A percentile compares a stretch with the other conserved stretches of the same genome.
These are phyloP conservation scores for Rhagium mordax DNA, from an alignment of 2,888 invertebrate species.

Conservation along the genomic window DNA sequence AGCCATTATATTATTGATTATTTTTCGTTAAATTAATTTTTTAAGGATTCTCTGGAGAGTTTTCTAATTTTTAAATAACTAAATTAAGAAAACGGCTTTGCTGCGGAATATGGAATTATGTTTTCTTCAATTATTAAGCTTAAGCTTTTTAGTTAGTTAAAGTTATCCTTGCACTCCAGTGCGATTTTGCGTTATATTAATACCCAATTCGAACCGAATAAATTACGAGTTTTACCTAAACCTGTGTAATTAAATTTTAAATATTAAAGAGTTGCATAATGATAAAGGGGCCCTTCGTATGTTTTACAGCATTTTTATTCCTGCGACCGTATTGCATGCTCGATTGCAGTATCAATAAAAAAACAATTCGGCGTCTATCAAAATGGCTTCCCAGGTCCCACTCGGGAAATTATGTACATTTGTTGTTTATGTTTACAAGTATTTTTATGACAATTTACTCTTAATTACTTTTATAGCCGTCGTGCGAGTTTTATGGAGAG, in stretches of 20 bases:
- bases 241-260: slow-evolving; percentile 44
- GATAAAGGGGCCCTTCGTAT: slow-evolving; percentile 42
- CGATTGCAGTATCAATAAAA: slow-evolving; percentile 47
- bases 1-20: too few relatives aligned
- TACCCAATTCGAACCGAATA: not conserved
- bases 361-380: slow-evolving; percentile 49
- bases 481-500: slow-evolving; percentile 40
- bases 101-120: too few relatives aligned
- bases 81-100: too few relatives aligned
- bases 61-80: too few relatives aligned
- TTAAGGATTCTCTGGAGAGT: too few relatives aligned
- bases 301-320: slow-evolving; percentile 45
- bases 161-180: too few relatives aligned
- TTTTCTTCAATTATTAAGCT: too few relatives aligned
- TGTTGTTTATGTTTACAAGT: slow-evolving; percentile 51
- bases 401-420: slow-evolving; percentile 53
- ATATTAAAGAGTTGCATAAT: slow-evolving; percentile 42
- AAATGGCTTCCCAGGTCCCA: slow-evolving; percentile 43
- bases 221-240: not conserved
- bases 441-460: slow-evolving; percentile 53
- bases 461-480: slow-evolving; percentile 52
- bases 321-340: slow-evolving; percentile 41
- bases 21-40: too few relatives aligned
- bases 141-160: too few relatives aligned
- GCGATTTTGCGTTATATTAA: too few relatives aligned